Percentiles rank a stretch among this genome's conserved stretches.
Evolutionary conservation across 1,140 invertebrate genomes (phyloP).

Genomic region (Bombus pascuorum): DNA sequence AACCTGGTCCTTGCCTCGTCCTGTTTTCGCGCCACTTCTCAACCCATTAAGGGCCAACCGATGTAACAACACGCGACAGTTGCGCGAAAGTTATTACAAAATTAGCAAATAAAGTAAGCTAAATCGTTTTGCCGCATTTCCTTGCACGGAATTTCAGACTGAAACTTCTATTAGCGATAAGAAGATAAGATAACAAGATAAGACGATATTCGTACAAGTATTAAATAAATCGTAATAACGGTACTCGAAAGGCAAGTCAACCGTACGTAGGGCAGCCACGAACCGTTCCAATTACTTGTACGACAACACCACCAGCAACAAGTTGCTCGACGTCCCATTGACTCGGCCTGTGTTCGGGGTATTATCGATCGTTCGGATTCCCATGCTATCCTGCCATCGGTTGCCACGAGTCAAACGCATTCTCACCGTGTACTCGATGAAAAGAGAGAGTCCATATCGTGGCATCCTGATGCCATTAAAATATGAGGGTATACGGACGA

Average conservation of each 20-base stretch:
- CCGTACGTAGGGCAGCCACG: background rate
- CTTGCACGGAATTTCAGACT: too few relatives aligned
- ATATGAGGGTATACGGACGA: constrained; percentile 59
- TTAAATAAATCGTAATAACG: background rate
- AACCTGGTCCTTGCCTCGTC: too few relatives aligned
- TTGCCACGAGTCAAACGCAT: constrained; percentile 49
- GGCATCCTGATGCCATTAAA: constrained; percentile 53
- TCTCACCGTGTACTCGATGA: constrained; percentile 46
- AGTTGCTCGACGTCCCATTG: constrained; percentile 29
- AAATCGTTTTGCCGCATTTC: too few relatives aligned
- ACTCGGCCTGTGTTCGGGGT: background rate
- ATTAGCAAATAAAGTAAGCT: too few relatives aligned
- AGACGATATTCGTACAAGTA: background rate
- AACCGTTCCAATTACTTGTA: background rate
- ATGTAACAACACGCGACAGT: too few relatives aligned
- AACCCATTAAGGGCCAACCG: too few relatives aligned
- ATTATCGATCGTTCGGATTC: constrained; percentile 60
- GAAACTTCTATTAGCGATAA: background rate
- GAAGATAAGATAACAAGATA: background rate
- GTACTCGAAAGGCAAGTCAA: background rate
- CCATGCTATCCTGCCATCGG: constrained; percentile 57
- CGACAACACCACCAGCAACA: constrained; percentile 18
- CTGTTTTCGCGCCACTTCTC: too few relatives aligned
- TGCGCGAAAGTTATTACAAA: too few relatives aligned
- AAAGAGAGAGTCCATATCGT: constrained; percentile 8